A percentile compares a stretch with the other conserved stretches of the same genome.
phyloP scores from a whole-genome alignment of 2,888 invertebrate species.

The Brachypterus glaber region DNA sequence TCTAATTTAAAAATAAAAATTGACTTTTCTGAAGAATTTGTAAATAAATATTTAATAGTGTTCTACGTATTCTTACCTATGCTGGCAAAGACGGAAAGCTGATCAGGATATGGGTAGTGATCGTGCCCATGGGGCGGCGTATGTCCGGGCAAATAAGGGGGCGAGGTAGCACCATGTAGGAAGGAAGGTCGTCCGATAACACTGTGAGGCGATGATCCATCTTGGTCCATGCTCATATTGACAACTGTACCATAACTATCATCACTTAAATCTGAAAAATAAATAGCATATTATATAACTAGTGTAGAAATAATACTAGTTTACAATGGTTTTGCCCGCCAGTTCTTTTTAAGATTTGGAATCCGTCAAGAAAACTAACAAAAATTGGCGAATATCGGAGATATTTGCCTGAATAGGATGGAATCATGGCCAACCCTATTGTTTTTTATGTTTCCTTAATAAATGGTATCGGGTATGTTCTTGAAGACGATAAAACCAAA shows the following conservation, averaged over 20 bases:
- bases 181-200: slow-evolving; percentile 49
- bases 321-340: too few relatives aligned
- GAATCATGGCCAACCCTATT: too few relatives aligned
- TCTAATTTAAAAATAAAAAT: too few relatives aligned
- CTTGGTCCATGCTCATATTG: slow-evolving; percentile 71
- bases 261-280: slow-evolving; percentile 62
- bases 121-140: slow-evolving; percentile 68
- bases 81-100: slow-evolving; percentile 70
- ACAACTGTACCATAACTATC: slow-evolving; percentile 81
- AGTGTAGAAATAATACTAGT: too few relatives aligned
- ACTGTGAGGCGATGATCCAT: slow-evolving; percentile 66
- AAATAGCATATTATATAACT: slow-evolving; percentile 11
- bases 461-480: too few relatives aligned
- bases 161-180: slow-evolving; percentile 59
- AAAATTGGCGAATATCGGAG: too few relatives aligned
- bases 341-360: slow-evolving; percentile 5
- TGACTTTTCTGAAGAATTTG: too few relatives aligned
- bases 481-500: too few relatives aligned
- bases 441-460: too few relatives aligned
- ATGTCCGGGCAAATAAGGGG: slow-evolving; percentile 68
- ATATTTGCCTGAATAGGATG: slow-evolving; percentile 1
- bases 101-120: slow-evolving; percentile 72
- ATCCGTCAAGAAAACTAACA: neutral
- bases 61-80: slow-evolving; percentile 49
- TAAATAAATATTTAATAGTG: neutral